Evolutionary conservation across 2,888 invertebrate genomes (phyloP).

Genomic region (Carabus problematicus): DNA sequence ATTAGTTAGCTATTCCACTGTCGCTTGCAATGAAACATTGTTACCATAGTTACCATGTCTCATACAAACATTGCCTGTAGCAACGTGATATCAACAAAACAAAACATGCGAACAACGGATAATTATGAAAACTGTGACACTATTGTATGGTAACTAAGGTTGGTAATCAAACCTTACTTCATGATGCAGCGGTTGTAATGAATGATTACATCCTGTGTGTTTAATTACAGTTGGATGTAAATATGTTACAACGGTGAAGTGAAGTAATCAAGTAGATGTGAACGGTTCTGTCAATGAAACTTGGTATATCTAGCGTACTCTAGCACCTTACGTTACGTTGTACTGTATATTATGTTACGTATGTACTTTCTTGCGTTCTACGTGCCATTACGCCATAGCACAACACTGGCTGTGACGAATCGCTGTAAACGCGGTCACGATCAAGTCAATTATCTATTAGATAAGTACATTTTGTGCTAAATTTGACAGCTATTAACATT

Average conservation of each 20-base stretch:
- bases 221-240: constrained; percentile 29
- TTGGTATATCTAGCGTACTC: not conserved
- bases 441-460: constrained; percentile 30
- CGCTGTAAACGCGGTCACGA: constrained; percentile 30
- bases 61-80: not conserved
- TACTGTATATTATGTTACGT: too few relatives aligned
- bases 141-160: constrained; percentile 32
- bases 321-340: too few relatives aligned
- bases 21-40: not conserved
- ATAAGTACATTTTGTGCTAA: not conserved
- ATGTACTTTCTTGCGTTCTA: too few relatives aligned
- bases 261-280: constrained; percentile 29
- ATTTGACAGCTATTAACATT: too few relatives aligned
- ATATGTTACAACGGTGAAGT: constrained; percentile 23
- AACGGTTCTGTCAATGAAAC: constrained; percentile 24
- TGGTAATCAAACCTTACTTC: constrained; percentile 27
- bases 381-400: constrained; percentile 16
- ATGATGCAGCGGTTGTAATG: constrained; percentile 7
- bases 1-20: not conserved
- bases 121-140: constrained; percentile 24
- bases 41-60: not conserved
- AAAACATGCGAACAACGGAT: constrained; percentile 7
- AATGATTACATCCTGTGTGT: constrained; percentile 31
- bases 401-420: constrained; percentile 16
- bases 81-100: not conserved